Evolutionary conservation across 2,888 invertebrate genomes (phyloP), one percentile per base, ranked within the genome.

Genomic region (Tenthredo scrophulariae): DNA sequence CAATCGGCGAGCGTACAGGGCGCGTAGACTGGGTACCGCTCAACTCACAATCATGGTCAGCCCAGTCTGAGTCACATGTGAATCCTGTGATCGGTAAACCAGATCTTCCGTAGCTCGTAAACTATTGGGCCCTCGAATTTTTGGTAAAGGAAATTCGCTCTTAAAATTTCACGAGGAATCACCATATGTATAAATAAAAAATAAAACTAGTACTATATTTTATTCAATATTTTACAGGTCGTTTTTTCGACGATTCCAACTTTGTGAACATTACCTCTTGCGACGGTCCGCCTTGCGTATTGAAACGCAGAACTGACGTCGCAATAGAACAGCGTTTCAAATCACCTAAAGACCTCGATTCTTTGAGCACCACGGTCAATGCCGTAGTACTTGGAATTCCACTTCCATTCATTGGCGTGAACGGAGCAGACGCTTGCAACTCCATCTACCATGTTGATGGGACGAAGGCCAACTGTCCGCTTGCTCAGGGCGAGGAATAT

Each of bases 391-490:
- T 95, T 2, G 96, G 95, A 0, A 90, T 97, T 0, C 94, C 95
- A 0, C 90, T 97, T 82, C 97, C 97, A 0, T 97, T 97, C 91
- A 90, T 97, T 13, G 97, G 97, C 10, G 97, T 97, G 18, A 96
- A 97, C 91, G 96, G 96, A 15, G 94, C 93, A 37, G 94, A 95
- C 82, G 96, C 97, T 46, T 97, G 97, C 89, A 94, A 94, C 33
- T 95, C 96, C 88, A 93, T 97, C 77, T 96, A 93, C 89, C 93
- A 95, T 87, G 92, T 91, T 0, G 94, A 95, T 86, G 96, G 96
- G 0, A 95, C 94, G 0, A 94, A 95, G 89, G 95, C 94, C 1
- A 92, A 94, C 2, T 97, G 97, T 87, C 96, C 97, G 0, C 93
- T 97, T 74, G 95, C 95, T 89, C 95, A 95, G 7, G 96, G 96